Base-by-base conservation (phyloP, 2,113 vertebrate genomes). In the Tupaia chinensis region DNA sequence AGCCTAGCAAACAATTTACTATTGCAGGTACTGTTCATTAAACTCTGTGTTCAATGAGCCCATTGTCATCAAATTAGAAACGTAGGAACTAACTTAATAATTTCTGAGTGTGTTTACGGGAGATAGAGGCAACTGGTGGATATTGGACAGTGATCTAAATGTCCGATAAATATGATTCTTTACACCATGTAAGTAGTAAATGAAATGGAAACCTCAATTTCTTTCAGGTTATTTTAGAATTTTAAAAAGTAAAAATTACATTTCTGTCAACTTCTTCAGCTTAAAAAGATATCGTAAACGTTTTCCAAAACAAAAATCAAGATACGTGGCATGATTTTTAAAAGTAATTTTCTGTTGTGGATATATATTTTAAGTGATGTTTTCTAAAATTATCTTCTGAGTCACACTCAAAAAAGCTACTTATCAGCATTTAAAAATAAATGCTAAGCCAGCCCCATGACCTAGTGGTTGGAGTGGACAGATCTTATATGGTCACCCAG, bases 31-130 rank as follows among this genome's bases (percentile, higher is more conserved):
- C 44, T 44, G 44, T 90, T 90, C 44, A 69, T 54, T 84, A 58
- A 82, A 29, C 14, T 17, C 65, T 77, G 44, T 76, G 25, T 14
- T 84, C 54, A 74, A 3, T 72, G 83, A 83, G 15, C 83, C 25
- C 65, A 84, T 15, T 11, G 15, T 27, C 44, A 32, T 44, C 54
- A 66, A 87, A 15, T 85, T 54, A 85, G 27, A 82, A 93, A 94
- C 60, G 80, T 61, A 72, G 16, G 15, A 94, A 79, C 13, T 53
- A 84, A 78, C 29, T 13, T 22, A 79, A 54, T 74, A 29, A 89
- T 87, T 92, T 76, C 68, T 95, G 63, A 84, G 16, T 69, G 27
- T 66, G 16, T 88, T 96, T 78, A 68, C 4, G 91, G 22, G 34
- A 76, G 84, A 88, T 32, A 93, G 76, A 13, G 29, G 29, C 20